A percentile compares a stretch with the other conserved stretches of the same genome.
Evolutionary conservation across 2,113 vertebrate species (phyloP).

Genomic region (Symphodus melops): DNA sequence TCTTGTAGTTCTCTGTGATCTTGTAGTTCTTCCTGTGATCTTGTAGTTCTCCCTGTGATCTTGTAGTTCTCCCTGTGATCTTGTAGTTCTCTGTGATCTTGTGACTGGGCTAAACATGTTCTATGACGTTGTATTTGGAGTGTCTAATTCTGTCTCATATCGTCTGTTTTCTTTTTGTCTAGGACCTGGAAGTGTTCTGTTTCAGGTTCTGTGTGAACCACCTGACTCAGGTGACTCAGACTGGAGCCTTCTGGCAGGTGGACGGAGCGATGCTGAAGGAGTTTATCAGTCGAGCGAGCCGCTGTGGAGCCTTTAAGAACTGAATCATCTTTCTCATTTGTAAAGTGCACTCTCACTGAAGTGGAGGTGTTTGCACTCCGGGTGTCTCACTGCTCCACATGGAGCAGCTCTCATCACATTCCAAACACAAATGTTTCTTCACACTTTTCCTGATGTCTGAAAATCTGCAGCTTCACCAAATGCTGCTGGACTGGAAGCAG

Average conservation of each 20-base stretch:
- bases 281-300: conserved; percentile 94
- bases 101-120: no score
- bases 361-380: not conserved
- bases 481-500: no score
- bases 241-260: conserved; percentile 93
- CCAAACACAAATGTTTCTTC: not conserved
- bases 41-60: no score
- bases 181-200: conserved; percentile 98
- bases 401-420: not conserved
- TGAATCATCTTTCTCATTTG: conserved; percentile 71
- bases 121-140: no score
- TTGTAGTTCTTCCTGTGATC: no score
- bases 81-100: no score
- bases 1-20: no score
- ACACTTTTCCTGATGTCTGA: no score
- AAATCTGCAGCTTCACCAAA: no score
- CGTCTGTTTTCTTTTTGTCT: not conserved
- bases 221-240: conserved; percentile 96
- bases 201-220: conserved; percentile 98
- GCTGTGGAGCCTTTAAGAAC: conserved; percentile 97
- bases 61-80: no score
- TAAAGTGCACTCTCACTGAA: not conserved
- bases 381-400: not conserved
- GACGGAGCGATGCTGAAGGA: conserved; percentile 95
- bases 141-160: not conserved